Base-by-base conservation (phyloP, 2,113 vertebrate genomes). In the Ophthalmotilapia sp. region DNA sequence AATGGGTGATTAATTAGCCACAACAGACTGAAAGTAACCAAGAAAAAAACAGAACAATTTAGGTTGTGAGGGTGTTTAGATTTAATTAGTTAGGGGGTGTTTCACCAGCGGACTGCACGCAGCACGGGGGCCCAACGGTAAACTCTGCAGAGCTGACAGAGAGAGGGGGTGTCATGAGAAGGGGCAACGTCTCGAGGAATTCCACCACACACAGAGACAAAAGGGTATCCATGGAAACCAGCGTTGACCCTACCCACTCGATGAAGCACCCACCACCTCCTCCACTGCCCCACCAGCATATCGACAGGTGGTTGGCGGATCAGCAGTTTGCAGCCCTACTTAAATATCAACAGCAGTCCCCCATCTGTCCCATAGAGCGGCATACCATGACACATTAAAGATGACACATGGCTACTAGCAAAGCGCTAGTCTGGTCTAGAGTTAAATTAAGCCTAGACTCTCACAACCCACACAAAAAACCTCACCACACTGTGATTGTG, bases 61-160 rank as follows among this genome's bases (percentile, higher is more conserved):
- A 83, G 82, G 55, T 85, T 21, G 82, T 80, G 89, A 92, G 88
- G 82, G 82, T 94, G 87, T 95, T 96, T 91, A 94, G 92, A 91
- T 93, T 94, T 93, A 93, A 94, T 96, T 95, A 96, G 95, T 93
- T 88, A 65, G 88, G 93, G 88, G 90, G 88, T 92, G 91, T 94
- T 94, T 89, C 90, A 88, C 84, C 85, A 89, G 86, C 2, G 9
- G 86, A 88, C 79, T 84, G 47, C 88, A 93, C 86, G 88, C 92
- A 91, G 82, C 6, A 51, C 79, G 88, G 87, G 84, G 86, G 82
- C 75, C 56, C 82, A 49, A 80, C 58, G 7, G 90, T 82, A 88
- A 60, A 86, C 84, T 42, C 82, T 60, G 53, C 47, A 82, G 70
- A 51, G 29, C 73, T 40, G 82, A 86, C 31, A 53, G 47, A 19